phyloP scores from a whole-genome alignment of 2,888 invertebrate species.

The Pedicia rivosa region DNA sequence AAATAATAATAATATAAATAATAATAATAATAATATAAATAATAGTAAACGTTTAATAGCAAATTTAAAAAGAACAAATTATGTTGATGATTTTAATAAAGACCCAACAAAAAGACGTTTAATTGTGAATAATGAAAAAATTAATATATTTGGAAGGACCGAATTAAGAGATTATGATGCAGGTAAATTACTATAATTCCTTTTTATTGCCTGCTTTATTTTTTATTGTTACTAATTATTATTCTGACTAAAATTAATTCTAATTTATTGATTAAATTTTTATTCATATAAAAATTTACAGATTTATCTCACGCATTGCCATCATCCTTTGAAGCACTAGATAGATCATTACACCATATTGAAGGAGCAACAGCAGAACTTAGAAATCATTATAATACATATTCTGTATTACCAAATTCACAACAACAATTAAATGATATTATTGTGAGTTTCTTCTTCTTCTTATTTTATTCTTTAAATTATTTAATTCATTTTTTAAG shows the following conservation, averaged over 20 bases:
- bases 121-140: too few relatives aligned
- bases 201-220: too few relatives aligned
- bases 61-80: neutral
- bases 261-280: neutral
- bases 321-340: constrained; percentile 23
- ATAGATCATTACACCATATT: constrained; percentile 22
- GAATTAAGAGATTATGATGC: neutral
- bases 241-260: neutral
- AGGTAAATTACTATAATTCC: constrained; percentile 1
- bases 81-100: neutral
- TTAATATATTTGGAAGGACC: neutral
- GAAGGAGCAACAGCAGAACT: constrained; percentile 23
- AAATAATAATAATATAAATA: too few relatives aligned
- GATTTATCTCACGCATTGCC: constrained; percentile 23
- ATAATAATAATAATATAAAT: too few relatives aligned
- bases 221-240: neutral
- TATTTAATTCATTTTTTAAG: neutral
- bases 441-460: constrained; percentile 18
- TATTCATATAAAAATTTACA: constrained; percentile 10
- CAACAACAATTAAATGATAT: constrained; percentile 24
- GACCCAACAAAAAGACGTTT: neutral
- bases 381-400: constrained; percentile 21
- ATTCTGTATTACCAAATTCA: constrained; percentile 20
- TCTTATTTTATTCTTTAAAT: neutral
- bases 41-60: too few relatives aligned